Base-by-base conservation (phyloP, 2,888 invertebrate genomes). In the Rhabditoides inermis region DNA sequence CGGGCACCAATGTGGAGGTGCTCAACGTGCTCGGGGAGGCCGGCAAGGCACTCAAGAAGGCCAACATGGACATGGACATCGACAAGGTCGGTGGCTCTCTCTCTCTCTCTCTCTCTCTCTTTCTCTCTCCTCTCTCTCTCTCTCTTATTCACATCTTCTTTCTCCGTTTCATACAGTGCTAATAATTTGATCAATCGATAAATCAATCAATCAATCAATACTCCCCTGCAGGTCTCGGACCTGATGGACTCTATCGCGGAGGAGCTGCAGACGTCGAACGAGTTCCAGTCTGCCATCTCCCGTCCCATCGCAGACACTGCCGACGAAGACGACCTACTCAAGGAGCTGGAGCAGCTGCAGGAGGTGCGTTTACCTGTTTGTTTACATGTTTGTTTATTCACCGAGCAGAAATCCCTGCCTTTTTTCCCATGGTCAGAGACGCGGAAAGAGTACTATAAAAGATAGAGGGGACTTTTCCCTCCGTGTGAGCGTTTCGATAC, bases 201-300 rank as follows among this genome's bases (percentile, higher is more conserved):
- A n/a, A n/a, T n/a, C n/a, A n/a, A n/a, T n/a, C n/a, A n/a, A n/a
- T n/a, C n/a, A n/a, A n/a, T n/a, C n/a, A n/a, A n/a, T n/a, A n/a
- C n/a, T 26, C 22, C 2, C 25, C 32, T 51, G 12, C 47, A 58
- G 58, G 58, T 66, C 7, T 51, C 58, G 45, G 63, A 62, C 46
- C 53, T 66, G 49, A 66, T 66, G 66, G 66, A 66, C 53, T 59
- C 63, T 30, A 66, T 66, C 35, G 56, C 58, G 26, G 66, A 66
- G 42, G 60, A 59, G 6, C 45, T 66, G 36, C 60, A 58, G 3
- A 51, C 51, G 27, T 60, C 62, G 27, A 54, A 59, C 27, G 66
- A 66, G 51, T 28, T 66, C 32, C 47, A 52, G 3, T 56, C 56
- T 1, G 66, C 66, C 20, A 66, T 66, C 42, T 56, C 62, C 10